These are phyloP conservation scores for Grammomys surdaster DNA, from an alignment of 2,113 vertebrate genomes.

Conservation along the genomic window DNA sequence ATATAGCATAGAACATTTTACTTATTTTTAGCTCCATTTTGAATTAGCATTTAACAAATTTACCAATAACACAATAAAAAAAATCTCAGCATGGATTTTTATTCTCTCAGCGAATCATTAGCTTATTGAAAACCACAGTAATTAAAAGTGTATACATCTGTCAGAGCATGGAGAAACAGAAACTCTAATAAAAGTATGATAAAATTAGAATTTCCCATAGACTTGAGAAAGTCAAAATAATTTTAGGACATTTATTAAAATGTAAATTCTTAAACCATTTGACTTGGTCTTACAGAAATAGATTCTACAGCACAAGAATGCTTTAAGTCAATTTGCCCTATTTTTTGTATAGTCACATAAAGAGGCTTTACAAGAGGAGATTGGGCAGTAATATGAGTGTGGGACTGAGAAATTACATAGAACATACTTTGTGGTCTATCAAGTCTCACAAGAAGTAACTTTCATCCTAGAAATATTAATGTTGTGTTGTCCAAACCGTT, in stretches of 20 bases:
- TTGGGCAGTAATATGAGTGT: too few species aligned
- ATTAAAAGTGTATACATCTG: neutral
- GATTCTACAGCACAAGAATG: neutral
- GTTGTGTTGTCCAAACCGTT: neutral
- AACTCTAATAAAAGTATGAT: slow-evolving; percentile 12
- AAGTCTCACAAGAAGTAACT: neutral
- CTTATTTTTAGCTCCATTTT: neutral
- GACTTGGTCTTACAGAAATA: neutral
- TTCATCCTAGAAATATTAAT: neutral
- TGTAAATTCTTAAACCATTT: neutral
- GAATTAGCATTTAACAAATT: slow-evolving; percentile 21
- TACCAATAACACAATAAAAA: neutral
- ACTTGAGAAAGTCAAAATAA: slow-evolving; percentile 10
- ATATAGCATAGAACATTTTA: neutral
- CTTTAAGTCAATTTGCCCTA: neutral
- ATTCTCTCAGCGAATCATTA: neutral
- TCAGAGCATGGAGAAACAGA: neutral
- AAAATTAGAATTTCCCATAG: neutral
- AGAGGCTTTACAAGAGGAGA: neutral
- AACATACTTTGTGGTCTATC: neutral
- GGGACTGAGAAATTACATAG: neutral
- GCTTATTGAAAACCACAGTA: neutral
- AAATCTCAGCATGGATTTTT: slow-evolving; percentile 19
- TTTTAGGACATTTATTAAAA: neutral
- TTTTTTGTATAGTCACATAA: neutral